Evolutionary conservation across 64 coral and sea anemone species (phyloP), one percentile per base, ranked within the genome.

Genomic region (Catalaphyllia jardinei): DNA sequence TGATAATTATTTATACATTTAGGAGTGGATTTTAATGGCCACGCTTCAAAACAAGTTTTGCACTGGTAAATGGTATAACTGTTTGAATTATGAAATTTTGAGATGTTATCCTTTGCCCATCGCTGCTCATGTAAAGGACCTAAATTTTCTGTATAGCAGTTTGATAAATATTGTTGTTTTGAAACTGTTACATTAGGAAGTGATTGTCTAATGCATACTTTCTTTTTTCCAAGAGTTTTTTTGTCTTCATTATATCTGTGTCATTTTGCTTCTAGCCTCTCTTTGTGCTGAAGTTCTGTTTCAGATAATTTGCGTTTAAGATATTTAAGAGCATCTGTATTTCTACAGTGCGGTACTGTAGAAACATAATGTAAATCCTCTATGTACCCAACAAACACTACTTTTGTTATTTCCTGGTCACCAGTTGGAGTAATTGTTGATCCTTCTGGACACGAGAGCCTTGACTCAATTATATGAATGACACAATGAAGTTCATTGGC

Each of bases 311-410:
- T 35, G 33, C 1, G 3, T 35, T 35, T 35, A 35, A 35, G 33
- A 35, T 35, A 35, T 35, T 35, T 3, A 35, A 35, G 33, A 35
- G 33, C 80, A 77, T 86, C 75, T 75, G 9, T 86, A 86, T 92
- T 92, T 78, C 54, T 76, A 92, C 71, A 49, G 73, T 78, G 72
- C 30, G 89, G 80, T 60, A 87, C 62, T 87, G 83, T 92, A 72
- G 91, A 93, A 88, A 93, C 91, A 88, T 88, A 93, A 79, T 93
- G 85, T 65, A 93, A 79, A 62, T 93, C 76, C 52, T 93, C 86
- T 93, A 88, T 62, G 86, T 93, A 88, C 50, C 91, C 92, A 93
- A 93, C 60, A 84, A 93, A 88, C 35, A 93, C 62, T 31, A 93
- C 86, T 35, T 49, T 77, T 55, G 55, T 57, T 52, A 55, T 93